Evolutionary conservation across 2,888 invertebrate genomes (phyloP).

Genomic region (Abrostola triplasia): DNA sequence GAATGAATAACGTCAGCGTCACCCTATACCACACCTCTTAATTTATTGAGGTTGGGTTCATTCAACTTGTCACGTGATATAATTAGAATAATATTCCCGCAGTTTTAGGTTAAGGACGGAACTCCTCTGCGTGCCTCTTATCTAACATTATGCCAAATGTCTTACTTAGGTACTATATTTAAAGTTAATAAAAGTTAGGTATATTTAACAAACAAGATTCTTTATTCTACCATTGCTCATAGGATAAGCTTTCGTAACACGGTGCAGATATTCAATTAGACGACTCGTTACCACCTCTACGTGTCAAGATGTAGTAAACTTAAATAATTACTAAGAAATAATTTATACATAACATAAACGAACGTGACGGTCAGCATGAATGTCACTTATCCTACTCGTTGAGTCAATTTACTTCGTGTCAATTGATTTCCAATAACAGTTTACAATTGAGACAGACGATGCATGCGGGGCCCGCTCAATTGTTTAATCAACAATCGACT

Average conservation of each 20-base stretch:
- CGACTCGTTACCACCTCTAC: slow-evolving; percentile 7
- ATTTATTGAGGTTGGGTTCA: slow-evolving; percentile 28
- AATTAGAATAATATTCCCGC: no score
- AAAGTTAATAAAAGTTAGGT: no score
- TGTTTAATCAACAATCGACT: slow-evolving; percentile 82
- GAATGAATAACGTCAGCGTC: slow-evolving; percentile 58
- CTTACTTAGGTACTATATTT: no score
- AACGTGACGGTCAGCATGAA: slow-evolving; percentile 50
- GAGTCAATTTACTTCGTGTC: slow-evolving; percentile 76
- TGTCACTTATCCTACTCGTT: slow-evolving; percentile 73
- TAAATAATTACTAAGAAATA: slow-evolving; percentile 36
- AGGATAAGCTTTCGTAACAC: no score
- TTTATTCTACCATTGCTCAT: no score
- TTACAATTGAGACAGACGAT: slow-evolving; percentile 82
- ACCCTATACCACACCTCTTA: slow-evolving; percentile 33
- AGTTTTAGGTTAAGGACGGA: no score
- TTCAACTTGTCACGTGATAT: slow-evolving; percentile 9
- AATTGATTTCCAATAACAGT: slow-evolving; percentile 87
- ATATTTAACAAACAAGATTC: no score
- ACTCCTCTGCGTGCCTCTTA: no score
- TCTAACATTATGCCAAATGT: no score
- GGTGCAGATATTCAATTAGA: not conserved
- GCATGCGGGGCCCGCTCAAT: slow-evolving; percentile 83
- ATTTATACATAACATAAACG: slow-evolving; percentile 44
- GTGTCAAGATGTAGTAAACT: slow-evolving; percentile 39